Base-by-base conservation (phyloP, 2,888 invertebrate species). In the Drosophila nigritarsus region DNA sequence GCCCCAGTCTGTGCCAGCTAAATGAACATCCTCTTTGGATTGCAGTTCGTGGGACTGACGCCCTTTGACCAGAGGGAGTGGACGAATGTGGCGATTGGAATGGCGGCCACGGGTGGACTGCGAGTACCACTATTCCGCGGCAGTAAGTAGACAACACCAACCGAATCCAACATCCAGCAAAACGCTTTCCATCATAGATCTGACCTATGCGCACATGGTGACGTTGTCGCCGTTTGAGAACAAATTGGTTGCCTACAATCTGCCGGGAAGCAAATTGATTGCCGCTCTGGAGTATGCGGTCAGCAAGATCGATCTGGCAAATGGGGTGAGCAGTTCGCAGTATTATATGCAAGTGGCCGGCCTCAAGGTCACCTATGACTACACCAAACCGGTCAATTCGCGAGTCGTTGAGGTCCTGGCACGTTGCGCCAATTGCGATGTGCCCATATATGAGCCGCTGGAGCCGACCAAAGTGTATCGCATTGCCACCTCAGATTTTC, bases 161-260 rank as follows among this genome's bases (percentile, higher is more conserved):
- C 2, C 15, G 18, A 54, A 42, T 24, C 20, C 20, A 56, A 40
- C 9, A 40, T 42, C 20, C 27, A 3, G 3, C n/a, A 24, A 6
- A 15, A 9, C 45, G 11, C 36, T 11, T 6, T 38, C 48, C 38
- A 2, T 36, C 29, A 3, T 40, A 96, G 97, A 95, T 13, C 94
- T 96, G 15, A 96, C 96, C 1, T 96, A 95, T 48, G 95, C 95
- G 59, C 95, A 96, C 66, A 87, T 97, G 11, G 92, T 96, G 7
- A 95, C 95, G 81, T 94, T 95, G 29, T 94, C 95, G 70, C 98
- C 98, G 0, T 98, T 97, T 90, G 95, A 95, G 89, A 97, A 97
- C 92, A 95, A 94, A 53, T 93, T 97, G 69, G 95, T 96, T 84
- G 94, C 96, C 18, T 95, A 96, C 65, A 96, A 96, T 82, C 91